Percentiles rank a stretch among this genome's conserved stretches.
phyloP scores from a whole-genome alignment of 2,113 vertebrate genomes.

The Alethe castanea region DNA sequence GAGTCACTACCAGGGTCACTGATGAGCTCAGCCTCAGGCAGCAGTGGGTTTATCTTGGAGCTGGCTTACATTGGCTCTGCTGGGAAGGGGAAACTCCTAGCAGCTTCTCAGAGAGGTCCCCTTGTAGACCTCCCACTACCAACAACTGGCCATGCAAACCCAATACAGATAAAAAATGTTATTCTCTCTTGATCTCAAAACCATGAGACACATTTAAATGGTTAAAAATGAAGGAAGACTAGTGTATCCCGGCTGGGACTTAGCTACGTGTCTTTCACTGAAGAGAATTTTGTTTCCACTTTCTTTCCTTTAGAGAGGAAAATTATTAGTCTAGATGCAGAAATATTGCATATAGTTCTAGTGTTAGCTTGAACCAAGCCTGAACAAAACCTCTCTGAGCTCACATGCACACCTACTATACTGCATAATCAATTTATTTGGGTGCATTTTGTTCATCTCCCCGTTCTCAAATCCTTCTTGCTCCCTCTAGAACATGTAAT shows the following conservation, averaged over 20 bases:
- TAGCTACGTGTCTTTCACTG: neutral
- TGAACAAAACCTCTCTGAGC: neutral
- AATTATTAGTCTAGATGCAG: neutral
- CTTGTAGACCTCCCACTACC: too few relatives aligned
- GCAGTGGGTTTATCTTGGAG: neutral
- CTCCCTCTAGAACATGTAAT: neutral
- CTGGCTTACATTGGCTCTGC: neutral
- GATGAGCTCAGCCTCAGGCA: neutral
- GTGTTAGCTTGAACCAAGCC: neutral
- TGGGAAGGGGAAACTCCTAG: neutral
- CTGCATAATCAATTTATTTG: neutral
- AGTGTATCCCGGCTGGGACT: neutral
- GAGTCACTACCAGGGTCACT: accelerated
- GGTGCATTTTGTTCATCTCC: neutral
- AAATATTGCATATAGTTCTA: neutral
- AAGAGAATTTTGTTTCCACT: neutral
- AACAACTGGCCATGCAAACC: neutral
- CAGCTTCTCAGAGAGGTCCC: neutral
- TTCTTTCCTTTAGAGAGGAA: neutral
- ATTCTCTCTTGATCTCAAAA: neutral
- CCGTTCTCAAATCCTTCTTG: neutral
- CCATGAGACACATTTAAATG: neutral
- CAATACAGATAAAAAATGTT: neutral
- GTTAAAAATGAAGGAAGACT: neutral
- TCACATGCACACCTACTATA: neutral